Evolutionary conservation across 2,888 invertebrate genomes (phyloP).

Genomic region (Melinaea menophilus): DNA sequence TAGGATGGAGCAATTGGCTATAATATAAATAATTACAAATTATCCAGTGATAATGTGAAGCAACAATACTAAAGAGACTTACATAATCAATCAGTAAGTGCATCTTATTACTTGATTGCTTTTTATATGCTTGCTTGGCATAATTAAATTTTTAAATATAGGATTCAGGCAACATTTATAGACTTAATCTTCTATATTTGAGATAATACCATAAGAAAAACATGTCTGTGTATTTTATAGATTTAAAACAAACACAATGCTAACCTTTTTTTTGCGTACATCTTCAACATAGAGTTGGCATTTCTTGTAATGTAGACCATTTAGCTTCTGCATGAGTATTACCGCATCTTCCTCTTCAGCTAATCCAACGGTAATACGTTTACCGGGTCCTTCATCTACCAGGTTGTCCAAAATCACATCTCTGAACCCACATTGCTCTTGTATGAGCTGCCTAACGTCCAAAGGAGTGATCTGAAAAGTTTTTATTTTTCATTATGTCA

Average conservation of each 20-base stretch:
- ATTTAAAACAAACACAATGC: background rate
- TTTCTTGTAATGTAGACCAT: constrained; percentile 36
- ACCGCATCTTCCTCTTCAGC: constrained; percentile 41
- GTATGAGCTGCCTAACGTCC: constrained; percentile 38
- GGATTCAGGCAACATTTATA: too few species aligned
- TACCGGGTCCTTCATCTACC: constrained; percentile 31
- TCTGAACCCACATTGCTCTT: constrained; percentile 37
- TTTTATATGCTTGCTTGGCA: too few species aligned
- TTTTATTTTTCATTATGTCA: constrained; percentile 2
- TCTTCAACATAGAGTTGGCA: constrained; percentile 39
- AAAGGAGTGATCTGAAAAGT: constrained; percentile 33
- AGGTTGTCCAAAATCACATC: constrained; percentile 43
- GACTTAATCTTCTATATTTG: too few species aligned
- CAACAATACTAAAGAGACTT: too few species aligned
- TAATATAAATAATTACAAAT: too few species aligned
- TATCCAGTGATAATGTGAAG: too few species aligned
- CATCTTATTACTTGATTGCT: too few species aligned
- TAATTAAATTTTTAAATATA: too few species aligned
- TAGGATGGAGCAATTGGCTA: background rate
- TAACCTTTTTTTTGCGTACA: constrained; percentile 39
- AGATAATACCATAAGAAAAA: background rate
- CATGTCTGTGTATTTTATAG: background rate
- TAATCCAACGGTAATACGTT: constrained; percentile 43
- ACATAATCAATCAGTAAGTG: too few species aligned
- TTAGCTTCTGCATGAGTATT: constrained; percentile 37